phyloP scores from a whole-genome alignment of 2,888 invertebrate genomes.

The Blastobasis adustella region DNA sequence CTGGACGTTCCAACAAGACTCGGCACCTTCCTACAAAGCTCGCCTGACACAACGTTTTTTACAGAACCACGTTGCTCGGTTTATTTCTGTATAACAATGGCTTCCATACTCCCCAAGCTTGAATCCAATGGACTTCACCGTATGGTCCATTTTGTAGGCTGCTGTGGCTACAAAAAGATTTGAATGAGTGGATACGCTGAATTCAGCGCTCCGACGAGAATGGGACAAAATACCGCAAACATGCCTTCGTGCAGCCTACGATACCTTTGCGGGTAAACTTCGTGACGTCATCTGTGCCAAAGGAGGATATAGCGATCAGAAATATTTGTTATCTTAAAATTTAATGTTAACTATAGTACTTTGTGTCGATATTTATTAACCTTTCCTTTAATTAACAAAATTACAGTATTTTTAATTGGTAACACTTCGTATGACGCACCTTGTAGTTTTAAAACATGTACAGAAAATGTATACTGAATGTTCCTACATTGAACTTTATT shows the following conservation, averaged over 20 bases:
- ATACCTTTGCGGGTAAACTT: neutral
- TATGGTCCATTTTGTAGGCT: conserved; percentile 2
- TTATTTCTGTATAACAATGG: neutral
- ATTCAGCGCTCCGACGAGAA: neutral
- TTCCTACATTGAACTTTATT: too few species aligned
- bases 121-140: conserved; percentile 5
- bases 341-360: too few species aligned
- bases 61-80: conserved; percentile 1
- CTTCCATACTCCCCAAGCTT: conserved; percentile 6
- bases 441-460: neutral
- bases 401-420: neutral
- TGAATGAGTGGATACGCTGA: neutral
- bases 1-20: neutral
- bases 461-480: too few species aligned
- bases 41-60: neutral
- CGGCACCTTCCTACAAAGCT: neutral
- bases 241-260: neutral
- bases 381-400: neutral
- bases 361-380: too few species aligned
- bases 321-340: neutral
- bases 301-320: neutral
- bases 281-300: neutral
- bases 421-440: neutral
- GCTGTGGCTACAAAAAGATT: neutral
- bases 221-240: neutral